Conservation (phyloP, 2,113 vertebrate species). For the Cynopterus brachyotis region DNA sequence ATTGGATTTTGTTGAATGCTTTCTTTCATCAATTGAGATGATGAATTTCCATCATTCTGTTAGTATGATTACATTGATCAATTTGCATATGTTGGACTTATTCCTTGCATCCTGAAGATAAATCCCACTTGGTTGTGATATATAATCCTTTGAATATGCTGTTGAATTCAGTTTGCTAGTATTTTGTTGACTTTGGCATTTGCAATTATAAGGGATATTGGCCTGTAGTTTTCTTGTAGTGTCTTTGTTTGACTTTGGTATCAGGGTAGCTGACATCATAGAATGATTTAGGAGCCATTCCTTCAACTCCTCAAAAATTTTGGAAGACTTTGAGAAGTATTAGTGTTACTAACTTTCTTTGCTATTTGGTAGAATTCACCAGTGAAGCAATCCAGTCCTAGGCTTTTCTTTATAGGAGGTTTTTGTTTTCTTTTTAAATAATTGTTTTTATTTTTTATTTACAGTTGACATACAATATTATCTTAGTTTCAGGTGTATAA, state of each 20-base stretch:
- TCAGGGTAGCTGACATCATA: not conserved
- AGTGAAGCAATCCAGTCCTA: not conserved
- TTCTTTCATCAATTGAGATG: not conserved
- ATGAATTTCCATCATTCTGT: too few species aligned
- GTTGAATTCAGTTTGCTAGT: not conserved
- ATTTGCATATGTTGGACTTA: not conserved
- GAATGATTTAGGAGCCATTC: not conserved
- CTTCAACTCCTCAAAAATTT: not conserved
- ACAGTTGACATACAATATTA: too few species aligned
- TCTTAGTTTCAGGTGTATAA: too few species aligned
- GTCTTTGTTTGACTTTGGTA: not conserved
- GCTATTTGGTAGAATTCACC: not conserved
- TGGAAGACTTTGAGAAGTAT: not conserved
- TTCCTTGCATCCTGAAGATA: not conserved
- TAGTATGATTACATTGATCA: too few species aligned
- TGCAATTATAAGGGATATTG: not conserved
- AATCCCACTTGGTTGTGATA: not conserved
- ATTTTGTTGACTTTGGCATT: not conserved
- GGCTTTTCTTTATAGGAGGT: not conserved
- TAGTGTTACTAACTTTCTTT: not conserved
- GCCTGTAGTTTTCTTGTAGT: not conserved
- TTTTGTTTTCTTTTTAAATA: too few species aligned
- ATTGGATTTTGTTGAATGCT: not conserved
- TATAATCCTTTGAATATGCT: not conserved
- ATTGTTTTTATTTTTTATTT: too few species aligned